Evolutionary conservation across 2,888 invertebrate genomes (phyloP).

Genomic region (Rambutsinella grinnellia): DNA sequence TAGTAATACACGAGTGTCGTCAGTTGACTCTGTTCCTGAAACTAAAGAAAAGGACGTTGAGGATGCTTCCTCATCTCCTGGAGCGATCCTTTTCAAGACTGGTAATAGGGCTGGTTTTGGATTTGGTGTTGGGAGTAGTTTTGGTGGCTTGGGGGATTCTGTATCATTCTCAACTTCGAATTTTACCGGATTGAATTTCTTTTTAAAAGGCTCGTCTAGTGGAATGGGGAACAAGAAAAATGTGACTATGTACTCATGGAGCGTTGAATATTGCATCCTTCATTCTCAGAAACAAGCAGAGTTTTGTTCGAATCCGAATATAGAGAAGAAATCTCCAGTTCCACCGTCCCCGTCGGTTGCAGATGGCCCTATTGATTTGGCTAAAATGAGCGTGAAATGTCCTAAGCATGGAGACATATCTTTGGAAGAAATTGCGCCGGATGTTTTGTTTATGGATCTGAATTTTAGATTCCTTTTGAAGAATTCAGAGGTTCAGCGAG

Average conservation of each 20-base stretch:
- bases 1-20: slow-evolving; percentile 61
- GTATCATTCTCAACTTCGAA: slow-evolving; percentile 45
- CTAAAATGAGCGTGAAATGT: slow-evolving; percentile 75
- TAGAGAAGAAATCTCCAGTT: slow-evolving; percentile 35
- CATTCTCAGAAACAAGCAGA: slow-evolving; percentile 63
- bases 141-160: slow-evolving; percentile 50
- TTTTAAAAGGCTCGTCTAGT: slow-evolving; percentile 60
- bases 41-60: slow-evolving; percentile 54
- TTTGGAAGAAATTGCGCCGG: slow-evolving; percentile 89
- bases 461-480: slow-evolving; percentile 85
- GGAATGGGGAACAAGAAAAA: slow-evolving; percentile 68
- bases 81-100: slow-evolving; percentile 57
- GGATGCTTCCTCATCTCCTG: slow-evolving; percentile 41
- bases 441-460: slow-evolving; percentile 87
- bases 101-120: slow-evolving; percentile 57
- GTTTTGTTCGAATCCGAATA: slow-evolving; percentile 23
- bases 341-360: background rate
- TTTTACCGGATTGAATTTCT: slow-evolving; percentile 65
- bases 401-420: slow-evolving; percentile 83
- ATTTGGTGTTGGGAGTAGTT: too few relatives aligned
- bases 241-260: slow-evolving; percentile 79
- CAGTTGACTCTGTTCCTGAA: slow-evolving; percentile 64
- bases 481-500: slow-evolving; percentile 79
- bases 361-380: slow-evolving; percentile 12
- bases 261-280: slow-evolving; percentile 96